Evolutionary conservation across 2,113 vertebrate species (phyloP), one percentile per base, ranked within the genome.

Genomic region (Apistogramma diplotaenia): DNA sequence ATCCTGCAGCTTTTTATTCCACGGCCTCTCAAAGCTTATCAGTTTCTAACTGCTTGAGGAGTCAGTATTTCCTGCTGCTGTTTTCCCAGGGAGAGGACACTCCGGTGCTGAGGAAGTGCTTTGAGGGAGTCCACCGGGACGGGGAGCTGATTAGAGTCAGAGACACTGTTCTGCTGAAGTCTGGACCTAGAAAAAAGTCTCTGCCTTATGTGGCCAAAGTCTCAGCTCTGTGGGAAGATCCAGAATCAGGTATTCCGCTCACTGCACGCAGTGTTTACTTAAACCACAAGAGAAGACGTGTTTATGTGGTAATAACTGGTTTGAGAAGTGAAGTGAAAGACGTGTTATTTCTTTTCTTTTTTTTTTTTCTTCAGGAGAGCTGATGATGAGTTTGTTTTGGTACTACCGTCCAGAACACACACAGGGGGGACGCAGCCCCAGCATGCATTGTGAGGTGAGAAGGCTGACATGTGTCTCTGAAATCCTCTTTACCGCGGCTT

Each of bases 311-410:
- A 19, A 37, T 71, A 61, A 75, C 2, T 27, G n/a, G 31, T 16
- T 62, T 1, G 11, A 51, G 29, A 55, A 23, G 15, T 21, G 21
- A 75, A 5, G 5, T 79, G 25, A 81, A 49, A 67, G 62, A 65
- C 4, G n/a, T 33, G 51, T 46, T 54, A 21, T 33, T 10, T 53
- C 6, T 49, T 81, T 8, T 59, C 18, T 83, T 65, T 81, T 51
- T 59, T 37, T 72, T 67, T 59, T 4, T 73, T 58, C 54, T 78
- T 61, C 92, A 99, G 98, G 97, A 88, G 97, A 99, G 93, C 94
- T 99, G 95, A 99, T 99, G 97, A 99, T 99, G 98, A 99, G 98
- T 91, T 96, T 99, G 89, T 96, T 99, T 93, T 99, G 98, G 98
- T 99, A 99, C 94, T 99, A 99, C 95, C 95, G 98, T 88, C 98